Conservation (phyloP, 2,888 invertebrate genomes). For the Prenolepis imparis region DNA sequence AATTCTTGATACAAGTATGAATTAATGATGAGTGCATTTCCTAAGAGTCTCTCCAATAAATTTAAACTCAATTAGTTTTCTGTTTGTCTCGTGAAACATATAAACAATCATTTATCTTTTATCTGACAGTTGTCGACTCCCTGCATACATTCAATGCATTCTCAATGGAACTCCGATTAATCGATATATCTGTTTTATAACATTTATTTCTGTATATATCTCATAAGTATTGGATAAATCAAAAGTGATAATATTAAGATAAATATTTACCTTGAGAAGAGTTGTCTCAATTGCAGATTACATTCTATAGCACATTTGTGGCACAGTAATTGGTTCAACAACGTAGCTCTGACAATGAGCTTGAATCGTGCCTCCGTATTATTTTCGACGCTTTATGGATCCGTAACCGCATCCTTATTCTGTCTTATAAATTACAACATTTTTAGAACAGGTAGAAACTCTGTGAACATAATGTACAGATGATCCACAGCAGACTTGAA, state of each 20-base stretch:
- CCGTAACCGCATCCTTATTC: slow-evolving; percentile 55
- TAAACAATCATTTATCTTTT: slow-evolving; percentile 90
- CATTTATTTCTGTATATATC: slow-evolving; percentile 9
- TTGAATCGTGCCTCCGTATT: slow-evolving; percentile 88
- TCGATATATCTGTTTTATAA: slow-evolving; percentile 85
- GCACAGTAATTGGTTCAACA: slow-evolving; percentile 91
- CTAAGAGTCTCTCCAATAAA: slow-evolving; percentile 94
- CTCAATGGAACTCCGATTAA: slow-evolving; percentile 88
- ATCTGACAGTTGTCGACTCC: slow-evolving; percentile 89
- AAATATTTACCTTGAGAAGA: slow-evolving; percentile 77
- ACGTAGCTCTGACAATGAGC: no score
- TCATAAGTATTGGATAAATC: not conserved
- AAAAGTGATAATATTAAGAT: no score
- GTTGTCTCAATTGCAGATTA: slow-evolving; percentile 87
- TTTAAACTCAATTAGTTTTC: slow-evolving; percentile 91
- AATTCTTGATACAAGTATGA: no score
- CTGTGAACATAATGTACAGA: slow-evolving; percentile 88
- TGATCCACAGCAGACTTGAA: slow-evolving; percentile 91
- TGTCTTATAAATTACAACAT: slow-evolving; percentile 87
- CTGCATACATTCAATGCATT: slow-evolving; percentile 92
- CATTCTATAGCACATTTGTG: slow-evolving; percentile 91
- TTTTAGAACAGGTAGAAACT: slow-evolving; percentile 88
- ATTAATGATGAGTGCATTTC: slow-evolving; percentile 94
- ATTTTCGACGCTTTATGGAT: slow-evolving; percentile 87
- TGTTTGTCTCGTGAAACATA: slow-evolving; percentile 93